phyloP scores from a whole-genome alignment of 2,113 vertebrate species.

The Laticauda laticaudata region DNA sequence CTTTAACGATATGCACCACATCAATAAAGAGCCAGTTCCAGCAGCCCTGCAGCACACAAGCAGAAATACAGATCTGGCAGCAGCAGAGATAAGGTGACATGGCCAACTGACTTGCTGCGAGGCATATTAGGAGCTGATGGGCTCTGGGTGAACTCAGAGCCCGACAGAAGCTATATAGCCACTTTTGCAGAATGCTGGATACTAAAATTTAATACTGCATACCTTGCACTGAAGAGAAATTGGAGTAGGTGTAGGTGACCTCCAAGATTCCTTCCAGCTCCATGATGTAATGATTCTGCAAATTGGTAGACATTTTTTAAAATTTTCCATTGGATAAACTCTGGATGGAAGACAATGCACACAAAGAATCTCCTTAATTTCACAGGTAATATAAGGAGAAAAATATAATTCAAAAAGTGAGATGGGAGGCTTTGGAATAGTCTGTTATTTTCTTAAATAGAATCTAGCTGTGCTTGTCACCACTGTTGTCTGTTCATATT shows the following conservation, averaged over 20 bases:
- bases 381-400: constrained; percentile 23
- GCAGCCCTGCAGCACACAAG: too few species aligned
- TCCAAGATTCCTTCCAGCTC: neutral
- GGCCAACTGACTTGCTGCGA: too few species aligned
- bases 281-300: neutral
- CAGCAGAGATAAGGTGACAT: too few species aligned
- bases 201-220: neutral
- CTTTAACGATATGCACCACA: too few species aligned
- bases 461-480: neutral
- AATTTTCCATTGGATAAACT: neutral
- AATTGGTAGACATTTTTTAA: neutral
- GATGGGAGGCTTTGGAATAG: neutral
- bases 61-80: too few species aligned
- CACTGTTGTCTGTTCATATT: neutral
- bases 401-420: neutral
- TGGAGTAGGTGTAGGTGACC: neutral
- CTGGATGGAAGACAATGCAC: neutral
- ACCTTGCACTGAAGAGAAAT: neutral
- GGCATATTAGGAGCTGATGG: too few species aligned
- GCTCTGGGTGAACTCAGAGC: too few species aligned
- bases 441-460: neutral
- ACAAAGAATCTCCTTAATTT: neutral
- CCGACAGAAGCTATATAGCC: neutral
- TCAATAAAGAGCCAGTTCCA: too few species aligned
- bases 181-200: neutral